A percentile compares a stretch with the other conserved stretches of the same genome.
phyloP scores from a whole-genome alignment of 2,797 vertebrate species.

The Percopsis omiscomaycus region DNA sequence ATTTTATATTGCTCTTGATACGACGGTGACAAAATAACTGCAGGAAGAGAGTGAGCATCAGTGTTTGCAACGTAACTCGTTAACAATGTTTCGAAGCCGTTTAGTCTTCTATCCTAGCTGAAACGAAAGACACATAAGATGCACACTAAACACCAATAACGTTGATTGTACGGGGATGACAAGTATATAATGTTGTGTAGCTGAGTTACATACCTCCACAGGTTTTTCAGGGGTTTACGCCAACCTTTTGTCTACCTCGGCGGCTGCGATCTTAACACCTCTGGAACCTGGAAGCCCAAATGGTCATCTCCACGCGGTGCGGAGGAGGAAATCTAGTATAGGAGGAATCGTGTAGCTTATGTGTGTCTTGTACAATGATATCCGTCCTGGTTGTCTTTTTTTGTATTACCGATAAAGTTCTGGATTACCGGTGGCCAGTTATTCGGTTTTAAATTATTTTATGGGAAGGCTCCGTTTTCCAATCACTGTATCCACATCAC shows the following conservation, averaged over 20 bases:
- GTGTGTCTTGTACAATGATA: not conserved
- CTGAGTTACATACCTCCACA: slow-evolving; percentile 36
- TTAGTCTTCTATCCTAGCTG: not conserved
- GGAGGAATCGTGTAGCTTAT: not conserved
- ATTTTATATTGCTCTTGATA: slow-evolving; percentile 38
- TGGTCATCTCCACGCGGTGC: not conserved
- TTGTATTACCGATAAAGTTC: no score
- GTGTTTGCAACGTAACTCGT: no score
- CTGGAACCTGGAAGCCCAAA: not conserved
- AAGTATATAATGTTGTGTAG: slow-evolving; percentile 18
- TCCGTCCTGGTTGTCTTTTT: not conserved
- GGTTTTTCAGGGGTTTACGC: slow-evolving; percentile 15
- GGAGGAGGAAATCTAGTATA: not conserved
- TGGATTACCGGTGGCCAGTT: slow-evolving; percentile 2
- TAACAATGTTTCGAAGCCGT: no score
- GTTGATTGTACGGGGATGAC: no score
- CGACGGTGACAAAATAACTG: not conserved
- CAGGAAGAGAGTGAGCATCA: not conserved
- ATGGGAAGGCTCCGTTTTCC: slow-evolving; percentile 16
- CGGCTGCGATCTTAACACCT: slow-evolving; percentile 7
- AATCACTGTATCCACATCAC: not conserved
- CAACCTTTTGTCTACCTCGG: slow-evolving; percentile 17
- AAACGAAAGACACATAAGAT: not conserved
- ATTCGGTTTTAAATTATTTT: not conserved
- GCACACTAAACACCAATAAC: slow-evolving; percentile 14